Percentiles rank a stretch among this genome's conserved stretches.
phyloP scores from a whole-genome alignment of 2,888 invertebrate species.

The Cataglyphis cursor region DNA sequence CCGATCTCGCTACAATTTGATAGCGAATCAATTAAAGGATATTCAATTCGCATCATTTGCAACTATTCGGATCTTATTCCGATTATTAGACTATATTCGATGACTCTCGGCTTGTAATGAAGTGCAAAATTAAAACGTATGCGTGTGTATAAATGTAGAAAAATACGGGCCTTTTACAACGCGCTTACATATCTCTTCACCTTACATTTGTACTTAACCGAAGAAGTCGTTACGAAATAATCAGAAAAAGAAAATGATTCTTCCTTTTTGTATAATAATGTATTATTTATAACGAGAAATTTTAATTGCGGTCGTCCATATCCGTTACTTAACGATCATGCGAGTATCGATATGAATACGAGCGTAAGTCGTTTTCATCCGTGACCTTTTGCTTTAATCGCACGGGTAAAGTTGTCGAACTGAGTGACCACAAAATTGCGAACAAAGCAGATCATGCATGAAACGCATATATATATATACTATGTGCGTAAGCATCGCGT shows the following conservation, averaged over 20 bases:
- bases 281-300: slow-evolving; percentile 63
- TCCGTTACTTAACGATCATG: slow-evolving; percentile 51
- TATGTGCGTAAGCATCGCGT: not conserved
- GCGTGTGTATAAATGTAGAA: not conserved
- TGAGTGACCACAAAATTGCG: slow-evolving; percentile 29
- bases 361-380: slow-evolving; percentile 24
- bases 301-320: slow-evolving; percentile 21
- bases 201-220: slow-evolving; percentile 72
- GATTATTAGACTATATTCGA: not conserved
- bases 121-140: not conserved
- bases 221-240: slow-evolving; percentile 55
- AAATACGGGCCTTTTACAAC: not conserved
- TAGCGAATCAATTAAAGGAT: not conserved
- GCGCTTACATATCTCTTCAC: slow-evolving; percentile 7
- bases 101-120: slow-evolving; percentile 4
- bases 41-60: not conserved
- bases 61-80: not conserved
- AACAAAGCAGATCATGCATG: slow-evolving; percentile 13
- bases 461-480: not conserved
- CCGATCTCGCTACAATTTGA: not conserved
- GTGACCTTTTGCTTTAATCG: slow-evolving; percentile 39
- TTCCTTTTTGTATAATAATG: slow-evolving; percentile 54
- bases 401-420: slow-evolving; percentile 26
- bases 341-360: slow-evolving; percentile 29
- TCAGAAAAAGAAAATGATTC: slow-evolving; percentile 17